Evolutionary conservation across 2,113 vertebrate species (phyloP).

Genomic region (Hemichromis elongatus): DNA sequence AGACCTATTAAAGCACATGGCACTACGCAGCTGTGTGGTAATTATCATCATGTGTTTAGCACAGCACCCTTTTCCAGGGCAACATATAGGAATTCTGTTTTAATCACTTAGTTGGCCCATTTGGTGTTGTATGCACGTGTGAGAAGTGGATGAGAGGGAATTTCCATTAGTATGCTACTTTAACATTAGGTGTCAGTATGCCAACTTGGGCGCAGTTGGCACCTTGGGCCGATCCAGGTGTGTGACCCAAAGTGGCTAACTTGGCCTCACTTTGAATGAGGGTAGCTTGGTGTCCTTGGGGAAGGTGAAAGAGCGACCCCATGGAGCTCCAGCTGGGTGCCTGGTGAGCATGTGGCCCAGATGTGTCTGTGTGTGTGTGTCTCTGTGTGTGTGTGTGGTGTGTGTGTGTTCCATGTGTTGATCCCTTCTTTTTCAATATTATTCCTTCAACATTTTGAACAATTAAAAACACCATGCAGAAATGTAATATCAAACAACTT

Average conservation of each 20-base stretch:
- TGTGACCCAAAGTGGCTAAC: constrained; percentile 22
- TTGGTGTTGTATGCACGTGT: constrained; percentile 34
- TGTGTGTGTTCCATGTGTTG: constrained; percentile 24
- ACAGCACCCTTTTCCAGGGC: constrained; percentile 59
- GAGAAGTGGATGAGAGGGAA: neutral
- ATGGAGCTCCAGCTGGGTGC: constrained; percentile 56
- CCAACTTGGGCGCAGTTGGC: constrained; percentile 12
- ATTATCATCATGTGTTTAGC: constrained; percentile 75
- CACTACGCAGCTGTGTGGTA: constrained; percentile 71
- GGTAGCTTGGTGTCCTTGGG: constrained; percentile 44
- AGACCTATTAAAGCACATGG: constrained; percentile 72
- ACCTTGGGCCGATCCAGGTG: constrained; percentile 35
- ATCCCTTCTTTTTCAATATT: neutral
- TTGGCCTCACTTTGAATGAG: neutral
- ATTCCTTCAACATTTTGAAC: neutral
- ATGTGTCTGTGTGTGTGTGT: constrained; percentile 36
- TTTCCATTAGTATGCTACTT: neutral
- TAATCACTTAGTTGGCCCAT: constrained; percentile 59
- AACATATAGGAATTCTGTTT: constrained; percentile 56
- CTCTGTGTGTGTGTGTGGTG: constrained; percentile 6
- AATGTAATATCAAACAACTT: neutral
- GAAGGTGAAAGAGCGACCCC: constrained; percentile 52
- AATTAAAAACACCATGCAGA: neutral
- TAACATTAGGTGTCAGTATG: neutral
- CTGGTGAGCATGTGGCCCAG: constrained; percentile 35